A percentile compares a stretch with the other conserved stretches of the same genome.
Evolutionary conservation across 2,113 vertebrate genomes (phyloP).

Genomic region (Deroptyus accipitrinus): DNA sequence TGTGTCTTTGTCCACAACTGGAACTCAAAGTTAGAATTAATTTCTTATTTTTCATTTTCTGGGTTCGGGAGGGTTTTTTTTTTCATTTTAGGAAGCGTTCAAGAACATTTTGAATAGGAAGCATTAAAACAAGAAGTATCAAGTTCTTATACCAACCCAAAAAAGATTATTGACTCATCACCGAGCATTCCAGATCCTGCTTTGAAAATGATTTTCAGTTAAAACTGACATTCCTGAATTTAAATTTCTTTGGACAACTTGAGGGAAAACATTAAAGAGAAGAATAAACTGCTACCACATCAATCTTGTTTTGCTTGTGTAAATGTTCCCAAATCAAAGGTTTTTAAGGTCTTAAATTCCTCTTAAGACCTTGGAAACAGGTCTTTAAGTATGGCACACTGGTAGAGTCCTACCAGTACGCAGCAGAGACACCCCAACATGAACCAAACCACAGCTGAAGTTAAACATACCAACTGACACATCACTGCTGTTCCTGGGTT

Average conservation of each 20-base stretch:
- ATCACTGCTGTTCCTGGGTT: neutral
- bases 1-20: neutral
- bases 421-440: neutral
- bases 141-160: neutral
- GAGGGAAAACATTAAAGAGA: neutral
- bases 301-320: neutral
- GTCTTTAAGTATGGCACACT: neutral
- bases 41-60: neutral
- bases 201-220: neutral
- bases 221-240: neutral
- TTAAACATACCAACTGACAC: neutral
- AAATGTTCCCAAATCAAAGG: neutral
- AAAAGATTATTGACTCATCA: neutral
- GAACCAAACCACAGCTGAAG: neutral
- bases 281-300: neutral
- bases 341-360: neutral
- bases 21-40: neutral
- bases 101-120: neutral
- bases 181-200: neutral
- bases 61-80: too few species aligned
- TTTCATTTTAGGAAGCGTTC: neutral
- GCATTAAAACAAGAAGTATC: neutral
- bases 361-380: neutral
- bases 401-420: neutral
- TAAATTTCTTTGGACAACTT: neutral